Evolutionary conservation across 2,888 invertebrate genomes (phyloP), one percentile per base, ranked within the genome.

Genomic region (Apodemia hepburni): DNA sequence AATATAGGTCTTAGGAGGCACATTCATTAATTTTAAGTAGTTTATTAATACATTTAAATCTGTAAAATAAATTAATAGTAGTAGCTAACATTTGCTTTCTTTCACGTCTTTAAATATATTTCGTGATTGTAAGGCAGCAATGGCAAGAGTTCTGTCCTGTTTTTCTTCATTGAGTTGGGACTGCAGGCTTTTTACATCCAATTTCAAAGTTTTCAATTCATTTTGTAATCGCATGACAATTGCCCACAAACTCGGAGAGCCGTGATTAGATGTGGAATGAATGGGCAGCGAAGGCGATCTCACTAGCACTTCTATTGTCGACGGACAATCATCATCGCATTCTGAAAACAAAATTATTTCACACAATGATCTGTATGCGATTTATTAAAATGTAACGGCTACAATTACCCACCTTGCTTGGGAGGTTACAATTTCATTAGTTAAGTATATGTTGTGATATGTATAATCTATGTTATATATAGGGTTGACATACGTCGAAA

Each of bases 201-300:
- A 77, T 78, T 94, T 94, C 70, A 96, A 84, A 64, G 93, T 92
- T 74, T 93, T 93, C 69, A 97, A 92, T 84, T 96, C 95, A 77
- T 94, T 95, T 79, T 95, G 95, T 73, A 97, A 83, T 66, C 95
- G 93, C 90, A 96, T 95, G 69, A 97, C 95, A 64, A 96, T 94
- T 72, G 96, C 94, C 83, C 96, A 95, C 73, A 96, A 85, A 74
- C 94, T 94, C 80, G 96, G 95, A 77, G 80, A 79, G 60, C 79
- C 81, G 73, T 84, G 83, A 70, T 73, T 75, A 61, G 81, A 75
- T 15, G 79, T 78, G 63, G 81, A 80, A 74, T 88, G 88, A 70
- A 88, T 84, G 62, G 92, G 92, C 74, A 92, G 79, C 54, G 88
- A 88, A 33, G 92, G 88, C 38, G 92, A 92, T 67, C 92, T 76